A percentile compares a stretch with the other conserved stretches of the same genome.
phyloP scores from a whole-genome alignment of 2,888 invertebrate genomes.

The Thymelicus sylvestris region DNA sequence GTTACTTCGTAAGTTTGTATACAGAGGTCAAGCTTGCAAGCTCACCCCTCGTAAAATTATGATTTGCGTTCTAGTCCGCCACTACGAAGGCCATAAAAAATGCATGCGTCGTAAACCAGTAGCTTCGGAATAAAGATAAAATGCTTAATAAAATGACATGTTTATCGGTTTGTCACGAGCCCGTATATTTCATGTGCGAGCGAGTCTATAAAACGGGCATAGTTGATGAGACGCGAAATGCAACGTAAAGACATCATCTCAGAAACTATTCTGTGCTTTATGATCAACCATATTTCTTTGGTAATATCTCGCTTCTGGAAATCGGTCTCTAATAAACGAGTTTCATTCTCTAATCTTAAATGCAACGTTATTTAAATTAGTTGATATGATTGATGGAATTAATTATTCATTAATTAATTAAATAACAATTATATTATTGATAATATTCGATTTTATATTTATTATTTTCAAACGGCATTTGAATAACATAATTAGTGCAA shows the following conservation, averaged over 20 bases:
- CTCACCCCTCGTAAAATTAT: constrained; percentile 30
- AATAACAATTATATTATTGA: too few relatives aligned
- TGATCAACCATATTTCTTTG: constrained; percentile 54
- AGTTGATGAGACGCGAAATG: constrained; percentile 57
- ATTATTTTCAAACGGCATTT: not conserved
- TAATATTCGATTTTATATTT: not conserved
- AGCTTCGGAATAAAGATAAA: constrained; percentile 50
- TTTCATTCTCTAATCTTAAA: constrained; percentile 10
- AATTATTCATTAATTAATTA: not conserved
- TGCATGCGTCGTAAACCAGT: constrained; percentile 48
- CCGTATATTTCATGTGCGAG: constrained; percentile 46
- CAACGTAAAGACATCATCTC: constrained; percentile 57
- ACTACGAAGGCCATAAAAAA: constrained; percentile 16
- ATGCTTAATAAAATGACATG: constrained; percentile 57
- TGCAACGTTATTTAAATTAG: not conserved
- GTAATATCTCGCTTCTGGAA: constrained; percentile 37
- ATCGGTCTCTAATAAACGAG: constrained; percentile 11
- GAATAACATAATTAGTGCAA: not conserved
- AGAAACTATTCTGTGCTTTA: constrained; percentile 58
- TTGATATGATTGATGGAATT: not conserved
- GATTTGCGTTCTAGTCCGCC: constrained; percentile 14
- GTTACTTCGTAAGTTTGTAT: not conserved
- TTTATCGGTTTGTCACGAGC: constrained; percentile 54
- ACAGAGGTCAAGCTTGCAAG: not conserved
- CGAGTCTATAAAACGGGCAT: constrained; percentile 54